Base-by-base conservation (phyloP, 2,888 invertebrate species). In the Smittia sp. region DNA sequence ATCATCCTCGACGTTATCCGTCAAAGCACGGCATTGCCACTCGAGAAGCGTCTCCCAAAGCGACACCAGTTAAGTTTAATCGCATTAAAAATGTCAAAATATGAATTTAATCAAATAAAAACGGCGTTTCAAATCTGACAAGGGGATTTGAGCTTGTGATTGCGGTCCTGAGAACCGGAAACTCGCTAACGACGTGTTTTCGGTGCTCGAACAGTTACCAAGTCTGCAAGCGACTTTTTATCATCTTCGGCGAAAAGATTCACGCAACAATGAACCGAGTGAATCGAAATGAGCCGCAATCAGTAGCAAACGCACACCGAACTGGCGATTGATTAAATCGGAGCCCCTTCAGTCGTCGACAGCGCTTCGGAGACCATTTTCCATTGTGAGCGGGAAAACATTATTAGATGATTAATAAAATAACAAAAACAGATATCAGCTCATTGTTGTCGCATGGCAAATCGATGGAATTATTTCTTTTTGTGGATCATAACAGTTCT, bases 41-140 rank as follows among this genome's bases (percentile, higher is more conserved):
- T 58, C 11, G 11, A 46, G 18, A 2, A 58, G 22, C n/a, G 18
- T 46, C 46, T 46, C 46, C 13, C 18, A 63, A 24, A 63, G 9
- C 72, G 39, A 25, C 27, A 72, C 54, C 72, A 62, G 58, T 32
- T 20, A 58, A 54, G 39, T 72, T 72, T 72, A 72, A 72, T 72
- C 72, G 72, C 72, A 72, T 72, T 72, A 72, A 54, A 54, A 58
- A 20, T 72, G 72, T 72, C 72, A 72, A 72, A 72, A 72, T 72
- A 72, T 62, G 32, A 72, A 72, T 62, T 62, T 54, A 62, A 72
- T 72, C 72, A 62, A 72, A 69, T 62, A 54, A 54, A 66, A 62
- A 72, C 25, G 27, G 58, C 69, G 54, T 70, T 24, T 70, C 69
- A 46, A 70, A 70, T 54, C 15, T 68, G 68, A 68, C 68, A 68